Evolutionary conservation across 2,797 vertebrate genomes (phyloP), one percentile per base, ranked within the genome.

Genomic region (Enteromius mattozi): DNA sequence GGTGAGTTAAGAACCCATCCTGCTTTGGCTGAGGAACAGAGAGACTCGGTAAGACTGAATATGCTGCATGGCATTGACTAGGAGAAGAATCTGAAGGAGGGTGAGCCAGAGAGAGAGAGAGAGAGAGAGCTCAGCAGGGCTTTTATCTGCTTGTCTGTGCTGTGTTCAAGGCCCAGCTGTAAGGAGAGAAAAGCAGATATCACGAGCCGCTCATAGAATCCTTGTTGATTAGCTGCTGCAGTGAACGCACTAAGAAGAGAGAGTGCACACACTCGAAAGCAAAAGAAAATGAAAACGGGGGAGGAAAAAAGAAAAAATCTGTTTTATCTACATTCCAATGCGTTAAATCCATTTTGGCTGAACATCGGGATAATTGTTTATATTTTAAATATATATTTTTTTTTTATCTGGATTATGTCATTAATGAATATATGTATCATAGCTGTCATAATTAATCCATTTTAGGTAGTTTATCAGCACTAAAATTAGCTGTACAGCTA

Each of bases 331-430:
- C 84, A 86, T 89, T 77, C 79, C 83, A 63, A 85, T 89, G 84
- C 65, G n/a, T 90, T 89, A 89, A 89, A 89, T 87, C 80, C 81
- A 86, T 80, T 89, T 86, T 87, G 82, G 84, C 86, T 85, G 85
- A 88, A 88, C 88, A 89, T 88, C 78, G 83, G 89, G 84, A 88
- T 88, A 89, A 89, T 81, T 88, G 66, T 77, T 85, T 30, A 85
- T 76, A 72, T 59, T 2, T 33, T 33, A 33, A 33, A 72, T 75
- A 37, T 47, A n/a, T 37, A 33, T 4, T 37, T 37, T 1, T 37
- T 37, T 37, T 51, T 51, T 19, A 51, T 51, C 49, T 51, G 76
- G 61, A 85, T 89, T 86, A 88, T 81, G 82, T 78, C 87, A 88
- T 88, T 91, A 88, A 89, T 88, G 51, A 88, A 81, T 81, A 71